Base-by-base conservation (phyloP, 2,888 invertebrate species). In the Cactoblastis cactorum region DNA sequence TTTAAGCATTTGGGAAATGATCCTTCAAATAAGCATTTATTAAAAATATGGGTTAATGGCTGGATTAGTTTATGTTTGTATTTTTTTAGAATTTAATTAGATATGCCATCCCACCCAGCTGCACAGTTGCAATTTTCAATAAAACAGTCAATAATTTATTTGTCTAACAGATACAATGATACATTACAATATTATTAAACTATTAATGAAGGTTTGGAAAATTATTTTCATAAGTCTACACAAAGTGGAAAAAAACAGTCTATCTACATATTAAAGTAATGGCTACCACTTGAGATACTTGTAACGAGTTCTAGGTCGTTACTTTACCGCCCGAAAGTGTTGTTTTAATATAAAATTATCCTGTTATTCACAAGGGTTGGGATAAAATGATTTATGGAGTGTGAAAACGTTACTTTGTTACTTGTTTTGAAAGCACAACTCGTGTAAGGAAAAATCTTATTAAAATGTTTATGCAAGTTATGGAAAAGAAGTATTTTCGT, bases 281-380 rank as follows among this genome's bases (percentile, higher is more conserved):
- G 55, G 46, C 14, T 11, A 33, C 12, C 17, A 12, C 32, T n/a
- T 35, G 32, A 49, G 35, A 53, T 51, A 55, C 43, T 55, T 55
- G 48, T 55, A 55, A 55, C 48, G 53, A 55, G 51, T 50, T 53
- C 35, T 22, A 24, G 11, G 24, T 41, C 24, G 41, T 19, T 41
- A 41, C 39, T 19, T n/a, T 3, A 22, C 19, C 4, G 11, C 24
- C 8, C 14, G 14, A 24, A 22, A 24, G 22, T 24, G 41, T 19
- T 41, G 22, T 41, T 41, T 22, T 41, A 41, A 14, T 24, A 41
- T 41, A 22, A 14, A 24, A 41, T 41, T 14, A 41, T 14, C 1
- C n/a, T 39, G 22, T 41, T 14, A 24, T 22, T 41, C 14, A n/a
- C 6, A 24, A 24, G 41, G 41, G 22, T 41, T 24, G 41, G 12